Evolutionary conservation across 1,140 invertebrate genomes (phyloP), one percentile per base, ranked within the genome.

Genomic region (Drosophila ironensis): DNA sequence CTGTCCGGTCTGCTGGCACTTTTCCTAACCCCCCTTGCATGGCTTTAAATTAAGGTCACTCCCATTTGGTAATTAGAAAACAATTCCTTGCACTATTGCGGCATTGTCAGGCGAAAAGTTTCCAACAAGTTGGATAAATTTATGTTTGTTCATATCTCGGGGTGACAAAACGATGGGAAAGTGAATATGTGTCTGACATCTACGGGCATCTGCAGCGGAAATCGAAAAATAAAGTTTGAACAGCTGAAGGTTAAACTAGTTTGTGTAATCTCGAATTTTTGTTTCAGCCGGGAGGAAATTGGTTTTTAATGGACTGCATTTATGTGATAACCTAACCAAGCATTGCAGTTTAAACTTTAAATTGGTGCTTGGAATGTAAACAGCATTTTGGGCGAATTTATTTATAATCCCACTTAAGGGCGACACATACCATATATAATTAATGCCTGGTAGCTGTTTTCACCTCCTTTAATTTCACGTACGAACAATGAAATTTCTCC

Each of bases 201-300:
- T 56, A 28, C 51, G 46, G 64, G 59, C 45, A 25, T 22, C 53
- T 22, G 11, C 44, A 59, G 30, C 64, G 66, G 66, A 70, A 70
- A 70, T 70, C 66, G 66, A 70, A 59, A 37, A 70, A 70, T 70
- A 70, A 70, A 70, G 66, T 70, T 70, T 46, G 52, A 47, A 70
- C 66, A 59, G 54, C 53, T 50, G 66, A 70, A 70, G 66, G 66
- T 50, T 70, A 48, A 47, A 70, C 22, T 48, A 59, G 66, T 59
- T 48, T 57, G 42, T 30, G 24, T n/a, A 63, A 48, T 63, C 24
- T 48, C 42, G 20, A 14, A 19, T 48, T 30, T 40, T 40, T 41
- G 28, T 69, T 30, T 69, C 22, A 42, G 66, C 38, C 17, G 38
- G 38, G 19, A 56, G 66, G 66, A 70, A 70, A 70, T 70, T 70